phyloP scores from a whole-genome alignment of 1,140 invertebrate genomes.

The Heterodera carotae region DNA sequence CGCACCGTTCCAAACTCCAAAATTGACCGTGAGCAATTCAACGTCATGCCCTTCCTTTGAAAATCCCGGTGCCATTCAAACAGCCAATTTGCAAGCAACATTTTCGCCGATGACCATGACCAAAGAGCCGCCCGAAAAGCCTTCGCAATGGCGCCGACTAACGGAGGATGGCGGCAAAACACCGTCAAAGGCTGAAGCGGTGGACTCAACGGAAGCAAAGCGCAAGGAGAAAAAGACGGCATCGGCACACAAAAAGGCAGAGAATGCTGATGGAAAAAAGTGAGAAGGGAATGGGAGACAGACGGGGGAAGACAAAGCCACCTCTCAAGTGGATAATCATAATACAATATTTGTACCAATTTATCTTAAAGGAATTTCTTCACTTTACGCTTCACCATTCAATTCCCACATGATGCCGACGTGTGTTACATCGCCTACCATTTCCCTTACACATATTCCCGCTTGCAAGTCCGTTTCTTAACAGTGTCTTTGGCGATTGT shows the following conservation, averaged over 20 bases:
- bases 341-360: slow-evolving; percentile 59
- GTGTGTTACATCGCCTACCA: slow-evolving; percentile 91
- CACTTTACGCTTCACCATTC: slow-evolving; percentile 87
- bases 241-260: neutral
- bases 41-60: too few relatives aligned
- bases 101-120: neutral
- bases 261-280: neutral
- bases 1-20: slow-evolving; percentile 55
- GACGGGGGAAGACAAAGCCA: neutral
- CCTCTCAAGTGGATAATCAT: too few relatives aligned
- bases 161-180: neutral
- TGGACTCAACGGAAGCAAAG: neutral
- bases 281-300: neutral
- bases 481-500: slow-evolving; percentile 68
- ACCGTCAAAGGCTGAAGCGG: neutral
- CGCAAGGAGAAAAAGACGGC: neutral
- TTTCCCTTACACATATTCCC: slow-evolving; percentile 91
- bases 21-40: neutral
- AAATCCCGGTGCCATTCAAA: too few relatives aligned
- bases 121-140: neutral
- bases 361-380: slow-evolving; percentile 72
- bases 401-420: slow-evolving; percentile 85
- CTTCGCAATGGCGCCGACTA: neutral
- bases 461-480: slow-evolving; percentile 74
- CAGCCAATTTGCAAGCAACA: too few relatives aligned